Base-by-base conservation (phyloP, 2,888 invertebrate species). In the Lamellibrachia satsuma region DNA sequence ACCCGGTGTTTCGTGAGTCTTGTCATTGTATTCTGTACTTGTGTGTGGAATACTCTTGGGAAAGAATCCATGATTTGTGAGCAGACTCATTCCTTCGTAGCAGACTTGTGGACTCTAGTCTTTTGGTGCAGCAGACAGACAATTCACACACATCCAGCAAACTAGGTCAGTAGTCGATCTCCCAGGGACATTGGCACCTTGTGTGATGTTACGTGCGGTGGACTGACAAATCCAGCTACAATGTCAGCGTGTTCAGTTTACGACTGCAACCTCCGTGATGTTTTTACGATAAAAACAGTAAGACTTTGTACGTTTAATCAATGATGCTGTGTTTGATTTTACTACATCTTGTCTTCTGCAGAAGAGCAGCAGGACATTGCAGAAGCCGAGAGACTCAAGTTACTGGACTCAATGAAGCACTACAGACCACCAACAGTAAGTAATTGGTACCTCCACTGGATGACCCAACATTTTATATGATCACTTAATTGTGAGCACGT, bases 381-480 rank as follows among this genome's bases (percentile, higher is more conserved):
- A 95, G 92, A 94, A 95, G 52, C 97, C 97, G 93, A 96, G 75
- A 15, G 96, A 95, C 97, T 97, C 93, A 96, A 96, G 95, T 96
- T 97, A 94, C 96, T 97, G 95, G 96, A 97, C 27, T 97, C 97
- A 95, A 98, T 98, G 97, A 98, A 98, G 96, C 97, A 97, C 93
- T 98, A 98, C 95, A 97, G 97, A 94, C 98, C 98, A 7, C 97
- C 97, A 95, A 98, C 97, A 95, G 98, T 97, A 90, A 92, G 90
- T 57, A 11, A 7, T 22, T 75, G 6, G 22, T 3, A 15, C 39
- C 39, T 0, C 39, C 39, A 39, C 39, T 39, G 39, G 39, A 1
- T 39, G 39, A 39, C 39, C 39, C 39, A 75, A 15, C 22, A 75
- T n/a, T 75, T 6, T 22, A 75, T 0, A 75, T 22, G 22, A 75